Conservation (phyloP, 2,797 vertebrate species). For the Neoniphon sammara region DNA sequence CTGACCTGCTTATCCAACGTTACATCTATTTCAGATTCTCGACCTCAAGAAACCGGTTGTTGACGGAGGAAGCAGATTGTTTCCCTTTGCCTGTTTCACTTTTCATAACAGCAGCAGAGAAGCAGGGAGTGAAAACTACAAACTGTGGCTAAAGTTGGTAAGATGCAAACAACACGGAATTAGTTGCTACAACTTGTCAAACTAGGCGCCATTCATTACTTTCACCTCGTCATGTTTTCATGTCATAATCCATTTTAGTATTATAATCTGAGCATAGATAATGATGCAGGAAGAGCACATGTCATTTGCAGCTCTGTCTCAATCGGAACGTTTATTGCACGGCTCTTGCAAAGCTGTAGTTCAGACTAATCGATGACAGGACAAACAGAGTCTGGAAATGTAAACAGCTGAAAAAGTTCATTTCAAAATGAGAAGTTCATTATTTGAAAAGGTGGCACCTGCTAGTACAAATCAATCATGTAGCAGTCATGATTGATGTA, state of each 20-base stretch:
- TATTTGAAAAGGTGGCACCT: neutral
- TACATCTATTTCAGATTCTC: conserved; percentile 44
- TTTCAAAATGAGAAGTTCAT: neutral
- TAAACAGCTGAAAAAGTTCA: neutral
- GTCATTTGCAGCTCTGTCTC: too few relatives aligned
- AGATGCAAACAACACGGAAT: conserved; percentile 37
- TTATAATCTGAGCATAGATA: too few relatives aligned
- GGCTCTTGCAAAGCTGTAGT: neutral
- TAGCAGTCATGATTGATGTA: too few relatives aligned
- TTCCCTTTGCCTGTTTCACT: too few relatives aligned
- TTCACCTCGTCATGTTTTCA: too few relatives aligned
- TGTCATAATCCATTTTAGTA: too few relatives aligned
- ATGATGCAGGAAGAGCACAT: too few relatives aligned
- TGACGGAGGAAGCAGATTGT: conserved; percentile 17
- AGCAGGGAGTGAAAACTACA: conserved; percentile 23
- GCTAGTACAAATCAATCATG: too few relatives aligned
- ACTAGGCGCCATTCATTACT: neutral
- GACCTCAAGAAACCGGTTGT: conserved; percentile 22
- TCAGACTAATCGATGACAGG: neutral
- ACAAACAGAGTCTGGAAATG: too few relatives aligned
- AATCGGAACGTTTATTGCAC: too few relatives aligned
- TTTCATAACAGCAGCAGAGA: conserved; percentile 6
- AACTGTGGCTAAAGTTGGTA: conserved; percentile 55
- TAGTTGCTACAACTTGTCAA: conserved; percentile 1
- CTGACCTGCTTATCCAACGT: conserved; percentile 26